These are phyloP conservation scores for Habropoda laboriosa DNA, from an alignment of 1,140 invertebrate genomes.

Conservation along the genomic window DNA sequence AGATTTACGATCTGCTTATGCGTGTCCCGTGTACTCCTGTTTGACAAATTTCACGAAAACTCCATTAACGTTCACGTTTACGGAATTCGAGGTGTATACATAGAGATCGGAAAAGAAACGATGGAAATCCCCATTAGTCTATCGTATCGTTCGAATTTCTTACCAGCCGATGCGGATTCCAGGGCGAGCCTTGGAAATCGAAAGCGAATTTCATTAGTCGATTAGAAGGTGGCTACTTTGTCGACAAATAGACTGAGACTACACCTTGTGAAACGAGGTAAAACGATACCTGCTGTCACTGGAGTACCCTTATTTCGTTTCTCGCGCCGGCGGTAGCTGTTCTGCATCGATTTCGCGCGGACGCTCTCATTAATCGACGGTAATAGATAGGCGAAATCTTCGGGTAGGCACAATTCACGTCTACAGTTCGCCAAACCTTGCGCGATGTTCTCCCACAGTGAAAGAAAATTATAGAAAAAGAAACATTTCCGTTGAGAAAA, in stretches of 20 bases:
- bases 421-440: no score
- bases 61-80: neutral
- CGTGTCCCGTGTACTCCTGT: neutral
- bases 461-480: no score
- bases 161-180: no score
- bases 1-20: slow-evolving; percentile 4
- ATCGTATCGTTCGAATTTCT: neutral
- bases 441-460: no score
- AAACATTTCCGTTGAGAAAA: no score
- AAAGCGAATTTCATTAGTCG: neutral
- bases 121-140: neutral
- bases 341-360: slow-evolving; percentile 9
- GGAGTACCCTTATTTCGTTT: neutral
- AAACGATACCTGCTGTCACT: neutral
- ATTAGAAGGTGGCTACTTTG: slow-evolving; percentile 1
- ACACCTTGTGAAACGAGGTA: neutral
- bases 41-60: neutral
- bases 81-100: no score
- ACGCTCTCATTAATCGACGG: no score
- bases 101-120: neutral
- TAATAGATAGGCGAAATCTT: no score
- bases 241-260: neutral
- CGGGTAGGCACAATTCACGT: no score
- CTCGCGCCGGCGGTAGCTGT: neutral
- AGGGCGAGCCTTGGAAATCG: neutral